A percentile compares a stretch with the other conserved stretches of the same genome.
These are phyloP conservation scores for Seriola aureovittata DNA, from an alignment of 2,113 vertebrate species.

Conservation along the genomic window DNA sequence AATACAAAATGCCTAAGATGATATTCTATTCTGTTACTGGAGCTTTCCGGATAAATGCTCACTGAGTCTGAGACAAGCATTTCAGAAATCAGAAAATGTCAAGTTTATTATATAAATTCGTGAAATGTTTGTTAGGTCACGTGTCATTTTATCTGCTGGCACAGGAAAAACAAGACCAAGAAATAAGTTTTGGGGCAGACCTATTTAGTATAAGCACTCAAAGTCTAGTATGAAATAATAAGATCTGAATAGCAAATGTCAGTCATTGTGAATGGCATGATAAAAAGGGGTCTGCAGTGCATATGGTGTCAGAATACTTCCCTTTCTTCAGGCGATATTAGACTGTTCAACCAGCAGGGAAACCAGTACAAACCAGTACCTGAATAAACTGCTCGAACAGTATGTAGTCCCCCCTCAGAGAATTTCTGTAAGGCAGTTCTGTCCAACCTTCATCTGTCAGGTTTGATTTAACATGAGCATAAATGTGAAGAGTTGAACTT, in stretches of 20 bases:
- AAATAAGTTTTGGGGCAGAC: neutral
- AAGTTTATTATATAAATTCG: neutral
- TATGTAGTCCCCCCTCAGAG: neutral
- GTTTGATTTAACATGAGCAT: neutral
- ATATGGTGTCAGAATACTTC: neutral
- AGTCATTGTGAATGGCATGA: neutral
- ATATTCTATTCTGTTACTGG: neutral
- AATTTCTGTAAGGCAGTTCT: neutral
- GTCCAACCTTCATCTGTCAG: neutral
- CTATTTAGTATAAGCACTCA: neutral
- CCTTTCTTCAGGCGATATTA: neutral
- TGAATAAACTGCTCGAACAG: neutral
- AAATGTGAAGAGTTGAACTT: neutral
- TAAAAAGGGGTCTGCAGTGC: neutral
- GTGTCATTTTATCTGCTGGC: slow-evolving; percentile 2
- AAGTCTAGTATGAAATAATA: neutral
- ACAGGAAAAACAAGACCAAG: neutral
- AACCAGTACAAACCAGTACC: neutral
- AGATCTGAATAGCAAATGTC: neutral
- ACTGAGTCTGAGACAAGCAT: neutral
- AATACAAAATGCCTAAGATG: neutral
- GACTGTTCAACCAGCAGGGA: neutral
- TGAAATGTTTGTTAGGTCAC: neutral
- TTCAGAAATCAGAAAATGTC: neutral
- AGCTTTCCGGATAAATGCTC: neutral